Conservation (phyloP, 92 coral and sea anemone species). For the Paragorgia papillata region DNA sequence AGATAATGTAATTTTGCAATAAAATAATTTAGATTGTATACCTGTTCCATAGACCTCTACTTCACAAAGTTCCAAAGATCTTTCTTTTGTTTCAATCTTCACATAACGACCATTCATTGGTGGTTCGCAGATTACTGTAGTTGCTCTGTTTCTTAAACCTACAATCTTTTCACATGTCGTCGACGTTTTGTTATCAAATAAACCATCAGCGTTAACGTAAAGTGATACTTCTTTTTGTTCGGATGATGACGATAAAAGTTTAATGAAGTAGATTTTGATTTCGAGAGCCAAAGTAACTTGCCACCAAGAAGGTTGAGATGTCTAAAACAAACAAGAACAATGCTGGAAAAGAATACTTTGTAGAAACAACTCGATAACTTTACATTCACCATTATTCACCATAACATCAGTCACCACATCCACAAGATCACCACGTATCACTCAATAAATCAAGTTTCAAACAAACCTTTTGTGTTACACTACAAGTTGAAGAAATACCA, state of each 20-base stretch:
- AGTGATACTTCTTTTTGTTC: not conserved
- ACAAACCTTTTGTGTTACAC: not conserved
- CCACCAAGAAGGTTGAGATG: conserved; percentile 6
- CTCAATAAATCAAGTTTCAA: not conserved
- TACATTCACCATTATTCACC: too few species aligned
- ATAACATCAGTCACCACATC: too few species aligned
- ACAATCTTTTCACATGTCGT: not conserved
- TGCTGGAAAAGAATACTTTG: too few species aligned
- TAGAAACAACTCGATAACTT: too few species aligned
- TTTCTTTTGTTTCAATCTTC: not conserved
- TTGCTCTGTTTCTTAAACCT: not conserved
- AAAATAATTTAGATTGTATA: not conserved
- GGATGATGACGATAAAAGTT: not conserved
- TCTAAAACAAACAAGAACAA: too few species aligned
- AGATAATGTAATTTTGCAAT: too few species aligned
- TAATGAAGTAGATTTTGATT: not conserved
- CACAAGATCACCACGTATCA: too few species aligned
- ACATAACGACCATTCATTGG: not conserved
- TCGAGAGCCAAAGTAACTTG: not conserved
- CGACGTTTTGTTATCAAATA: too few species aligned
- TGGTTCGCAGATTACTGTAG: conserved; percentile 3
- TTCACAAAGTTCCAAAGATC: conserved; percentile 5
- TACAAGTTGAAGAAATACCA: conserved; percentile 10
- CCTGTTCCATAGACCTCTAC: conserved; percentile 21
- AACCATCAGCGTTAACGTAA: not conserved